Base-by-base conservation (phyloP, 92 coral and sea anemone species). In the Paramuricea clavata region DNA sequence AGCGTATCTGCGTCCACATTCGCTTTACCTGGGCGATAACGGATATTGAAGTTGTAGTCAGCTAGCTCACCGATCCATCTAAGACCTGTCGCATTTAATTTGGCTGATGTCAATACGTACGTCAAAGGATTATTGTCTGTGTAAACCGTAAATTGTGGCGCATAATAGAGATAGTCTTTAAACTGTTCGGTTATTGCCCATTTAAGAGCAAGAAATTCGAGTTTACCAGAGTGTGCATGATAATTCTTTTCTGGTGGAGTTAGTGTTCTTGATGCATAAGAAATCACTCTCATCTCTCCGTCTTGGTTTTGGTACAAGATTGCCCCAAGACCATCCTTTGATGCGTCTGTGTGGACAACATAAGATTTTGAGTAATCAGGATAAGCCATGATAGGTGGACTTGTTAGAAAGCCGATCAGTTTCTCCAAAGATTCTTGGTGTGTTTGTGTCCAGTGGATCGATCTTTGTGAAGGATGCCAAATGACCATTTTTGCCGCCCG, bases 1-100 rank as follows among this genome's bases (percentile, higher is more conserved):
- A 91, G 76, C 12, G 88, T 74, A 50, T 92, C 92, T 22, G 94
- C 92, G 76, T 92, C 92, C 25, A 21, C 62, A 59, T 88, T 87
- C 25, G 85, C 76, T 82, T 69, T 84, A 10, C 92, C 94, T 13
- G 89, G 94, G 5, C 92, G 86, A 30, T 91, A 88, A 23, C 78
- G 75, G 7, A 85, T 67, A 41, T 54, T 59, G 67, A 91, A 88
- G 52, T 76, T 79, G 43, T 76, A 92, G 65, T 92, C 94, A 35
- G 92, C 90, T 12, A 81, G 69, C 74, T 92, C 90, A 27, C 87
- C 87, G 57, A 90, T 72, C 93, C 90, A 92, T 5, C 90, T 70
- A 16, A 74, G 86, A 15, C 89, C 65, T 52, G 90, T 52, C 23
- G 92, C 94, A 68, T 88, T 91, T 16, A 83, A 41, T 60, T 91